phyloP scores from a whole-genome alignment of 2,888 invertebrate species.

The Vannuccia rotundouncinata region DNA sequence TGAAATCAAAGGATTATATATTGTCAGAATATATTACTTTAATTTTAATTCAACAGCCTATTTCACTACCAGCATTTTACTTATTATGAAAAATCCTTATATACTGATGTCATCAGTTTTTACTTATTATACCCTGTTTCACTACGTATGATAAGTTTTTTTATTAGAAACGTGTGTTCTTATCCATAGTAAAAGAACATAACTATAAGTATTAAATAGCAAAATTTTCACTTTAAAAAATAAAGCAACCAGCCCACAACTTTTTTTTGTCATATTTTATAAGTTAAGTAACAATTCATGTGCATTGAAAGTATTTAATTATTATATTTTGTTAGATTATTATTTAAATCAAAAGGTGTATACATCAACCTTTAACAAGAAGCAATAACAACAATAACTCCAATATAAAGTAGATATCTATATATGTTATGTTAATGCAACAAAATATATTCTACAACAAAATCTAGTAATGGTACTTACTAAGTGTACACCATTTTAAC shows the following conservation, averaged over 20 bases:
- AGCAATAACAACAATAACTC: not conserved
- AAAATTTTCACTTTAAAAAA: not conserved
- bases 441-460: not conserved
- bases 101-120: slow-evolving; percentile 1
- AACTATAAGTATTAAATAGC: not conserved
- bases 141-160: slow-evolving; percentile 18
- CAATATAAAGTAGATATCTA: not conserved
- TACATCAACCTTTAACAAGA: not conserved
- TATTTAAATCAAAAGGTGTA: slow-evolving; percentile 7
- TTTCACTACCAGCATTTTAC: too few relatives aligned
- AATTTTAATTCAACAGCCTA: too few relatives aligned
- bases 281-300: slow-evolving; percentile 19
- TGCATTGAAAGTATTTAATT: slow-evolving; percentile 10
- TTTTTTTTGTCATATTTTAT: slow-evolving; percentile 24
- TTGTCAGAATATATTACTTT: too few relatives aligned
- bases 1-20: too few relatives aligned
- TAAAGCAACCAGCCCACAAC: not conserved
- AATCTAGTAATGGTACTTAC: not conserved
- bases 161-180: not conserved
- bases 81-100: slow-evolving; percentile 4
- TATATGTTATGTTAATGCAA: not conserved
- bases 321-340: slow-evolving; percentile 20
- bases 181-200: not conserved
- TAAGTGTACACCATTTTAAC: not conserved
- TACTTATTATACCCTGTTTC: slow-evolving; percentile 23